These are phyloP conservation scores for Calameuta filiformis DNA, from an alignment of 2,888 invertebrate genomes.

Conservation along the genomic window DNA sequence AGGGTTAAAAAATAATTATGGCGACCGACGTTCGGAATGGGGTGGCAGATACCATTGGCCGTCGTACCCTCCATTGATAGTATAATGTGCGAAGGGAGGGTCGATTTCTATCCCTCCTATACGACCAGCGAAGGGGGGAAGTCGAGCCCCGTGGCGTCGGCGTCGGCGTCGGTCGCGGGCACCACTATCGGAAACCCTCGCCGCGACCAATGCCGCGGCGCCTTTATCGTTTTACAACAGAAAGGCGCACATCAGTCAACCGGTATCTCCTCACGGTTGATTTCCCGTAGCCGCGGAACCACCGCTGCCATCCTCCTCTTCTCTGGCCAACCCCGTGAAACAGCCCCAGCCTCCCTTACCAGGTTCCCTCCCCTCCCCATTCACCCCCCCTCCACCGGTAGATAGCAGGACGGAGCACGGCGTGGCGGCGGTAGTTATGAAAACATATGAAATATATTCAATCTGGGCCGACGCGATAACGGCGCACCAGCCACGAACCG, in stretches of 20 bases:
- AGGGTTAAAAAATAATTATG: conserved; percentile 28
- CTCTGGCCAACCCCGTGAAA: conserved; percentile 32
- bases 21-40: conserved; percentile 2
- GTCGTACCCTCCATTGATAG: not conserved
- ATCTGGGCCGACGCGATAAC: conserved; percentile 61
- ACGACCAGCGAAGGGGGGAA: conserved; percentile 27
- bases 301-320: conserved; percentile 28
- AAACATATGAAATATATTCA: conserved; percentile 67
- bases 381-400: conserved; percentile 25
- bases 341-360: conserved; percentile 29
- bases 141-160: conserved; percentile 24
- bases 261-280: conserved; percentile 67
- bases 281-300: conserved; percentile 65
- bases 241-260: conserved; percentile 67
- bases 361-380: conserved; percentile 8
- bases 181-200: conserved; percentile 62
- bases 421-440: conserved; percentile 57
- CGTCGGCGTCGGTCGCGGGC: conserved; percentile 14
- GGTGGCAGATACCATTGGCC: conserved; percentile 5
- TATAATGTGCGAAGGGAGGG: conserved; percentile 16
- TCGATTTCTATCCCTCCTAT: not conserved
- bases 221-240: conserved; percentile 67
- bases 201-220: conserved; percentile 64
- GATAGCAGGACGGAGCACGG: conserved; percentile 43
- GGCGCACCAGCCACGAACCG: conserved; percentile 22